Evolutionary conservation across 2,113 vertebrate species (phyloP).

Genomic region (Polypterus bichir): DNA sequence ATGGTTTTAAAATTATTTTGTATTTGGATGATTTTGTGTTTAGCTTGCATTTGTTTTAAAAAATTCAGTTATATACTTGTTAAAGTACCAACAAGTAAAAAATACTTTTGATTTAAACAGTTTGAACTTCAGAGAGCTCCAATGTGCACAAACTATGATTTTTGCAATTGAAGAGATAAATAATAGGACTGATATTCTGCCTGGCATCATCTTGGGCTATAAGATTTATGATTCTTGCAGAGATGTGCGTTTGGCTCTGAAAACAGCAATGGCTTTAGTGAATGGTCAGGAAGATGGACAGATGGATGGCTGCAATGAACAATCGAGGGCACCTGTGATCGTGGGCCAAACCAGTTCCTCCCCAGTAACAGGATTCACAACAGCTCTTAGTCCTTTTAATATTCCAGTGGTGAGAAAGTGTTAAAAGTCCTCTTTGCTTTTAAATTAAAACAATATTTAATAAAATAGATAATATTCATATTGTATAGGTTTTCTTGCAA

Average conservation of each 20-base stretch:
- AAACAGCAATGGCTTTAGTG: constrained; percentile 39
- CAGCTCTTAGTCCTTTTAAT: constrained; percentile 43
- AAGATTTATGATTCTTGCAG: constrained; percentile 50
- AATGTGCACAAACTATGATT: constrained; percentile 54
- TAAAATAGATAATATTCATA: neutral
- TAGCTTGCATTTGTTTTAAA: neutral
- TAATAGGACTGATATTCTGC: constrained; percentile 34
- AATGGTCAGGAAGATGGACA: constrained; percentile 20
- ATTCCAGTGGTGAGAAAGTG: constrained; percentile 37
- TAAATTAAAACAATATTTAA: neutral
- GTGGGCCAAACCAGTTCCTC: constrained; percentile 53
- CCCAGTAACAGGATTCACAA: constrained; percentile 45
- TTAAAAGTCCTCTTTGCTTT: neutral
- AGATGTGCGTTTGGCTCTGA: constrained; percentile 43
- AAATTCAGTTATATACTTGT: neutral
- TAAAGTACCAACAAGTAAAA: too few relatives aligned
- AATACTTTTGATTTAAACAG: constrained; percentile 21
- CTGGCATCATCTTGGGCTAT: constrained; percentile 50
- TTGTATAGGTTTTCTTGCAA: neutral
- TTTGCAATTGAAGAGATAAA: constrained; percentile 58
- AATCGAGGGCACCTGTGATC: constrained; percentile 35
- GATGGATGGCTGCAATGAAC: constrained; percentile 22
- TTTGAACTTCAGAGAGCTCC: constrained; percentile 48
- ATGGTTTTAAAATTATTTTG: neutral
- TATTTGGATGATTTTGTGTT: neutral